Evolutionary conservation across 2,797 vertebrate genomes (phyloP).

Genomic region (Pampus argenteus): DNA sequence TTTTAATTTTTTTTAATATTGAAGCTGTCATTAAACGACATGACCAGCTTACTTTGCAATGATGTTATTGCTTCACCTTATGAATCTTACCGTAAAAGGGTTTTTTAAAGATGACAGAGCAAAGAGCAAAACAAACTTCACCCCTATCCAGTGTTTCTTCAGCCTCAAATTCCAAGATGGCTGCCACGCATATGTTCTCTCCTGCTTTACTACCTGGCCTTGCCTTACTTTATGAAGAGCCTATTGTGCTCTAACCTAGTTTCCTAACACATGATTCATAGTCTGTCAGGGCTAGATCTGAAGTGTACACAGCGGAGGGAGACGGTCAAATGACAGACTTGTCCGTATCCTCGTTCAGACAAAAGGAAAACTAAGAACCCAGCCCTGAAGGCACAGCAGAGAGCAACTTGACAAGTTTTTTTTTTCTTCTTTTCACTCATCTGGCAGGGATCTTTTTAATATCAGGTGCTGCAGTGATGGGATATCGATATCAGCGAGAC

Average conservation of each 20-base stretch:
- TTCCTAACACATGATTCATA: conserved; percentile 78
- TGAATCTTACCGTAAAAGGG: conserved; percentile 20
- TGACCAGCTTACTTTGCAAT: background rate
- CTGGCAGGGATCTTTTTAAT: conserved; percentile 69
- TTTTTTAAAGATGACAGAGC: conserved; percentile 30
- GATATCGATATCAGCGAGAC: conserved; percentile 62
- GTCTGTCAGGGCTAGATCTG: conserved; percentile 70
- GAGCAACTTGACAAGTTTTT: conserved; percentile 66
- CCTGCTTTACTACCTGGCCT: conserved; percentile 52
- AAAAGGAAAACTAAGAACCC: conserved; percentile 79
- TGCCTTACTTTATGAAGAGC: conserved; percentile 71
- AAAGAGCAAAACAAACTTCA: conserved; percentile 47
- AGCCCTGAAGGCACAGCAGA: conserved; percentile 62
- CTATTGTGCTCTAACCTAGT: conserved; percentile 80
- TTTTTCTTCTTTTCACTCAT: conserved; percentile 45
- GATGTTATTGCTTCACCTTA: conserved; percentile 28
- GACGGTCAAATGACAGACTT: conserved; percentile 78
- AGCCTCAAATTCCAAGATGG: conserved; percentile 62
- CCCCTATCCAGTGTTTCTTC: conserved; percentile 31
- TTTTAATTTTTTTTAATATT: conserved; percentile 20
- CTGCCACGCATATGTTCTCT: conserved; percentile 27
- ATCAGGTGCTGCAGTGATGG: conserved; percentile 63
- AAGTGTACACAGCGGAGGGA: conserved; percentile 69
- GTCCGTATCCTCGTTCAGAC: conserved; percentile 70
- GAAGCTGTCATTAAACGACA: conserved; percentile 21